Base-by-base conservation (phyloP, 2,113 vertebrate species). In the Chloroceryle aenea region DNA sequence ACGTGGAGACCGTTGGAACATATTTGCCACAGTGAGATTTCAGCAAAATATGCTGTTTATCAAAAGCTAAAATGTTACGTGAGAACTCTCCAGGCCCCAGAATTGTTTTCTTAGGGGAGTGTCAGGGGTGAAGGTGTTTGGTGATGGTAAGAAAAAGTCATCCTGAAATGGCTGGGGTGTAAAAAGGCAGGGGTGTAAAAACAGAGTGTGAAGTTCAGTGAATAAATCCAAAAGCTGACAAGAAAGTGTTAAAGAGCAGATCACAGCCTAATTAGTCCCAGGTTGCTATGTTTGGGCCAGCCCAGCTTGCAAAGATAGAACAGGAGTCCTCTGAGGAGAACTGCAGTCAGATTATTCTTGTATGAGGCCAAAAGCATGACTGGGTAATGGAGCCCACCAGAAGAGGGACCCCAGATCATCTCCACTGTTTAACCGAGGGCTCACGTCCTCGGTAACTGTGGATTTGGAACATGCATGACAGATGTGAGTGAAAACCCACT, bases 21-120 rank as follows among this genome's bases (percentile, higher is more conserved):
- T 32, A 90, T 91, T 85, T 93, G 55, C 36, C 50, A 62, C 63
- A 90, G 88, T 15, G 76, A 59, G 59, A 81, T 78, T 93, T 92
- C 55, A 95, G 75, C 55, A 90, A 93, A 93, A 92, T 21, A 83
- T 30, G 8, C 22, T 62, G 14, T 4, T 90, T 92, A 85, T 82
- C 48, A 82, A 73, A 83, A 73, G 58, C 40, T 9, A 21, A 72
- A 62, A 40, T 62, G 21, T 66, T 91, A 29, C 40, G 4, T 64
- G 34, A n/a, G 53, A 58, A 61, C 53, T 87, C 30, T 7, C 4
- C 16, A 11, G 15, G 18, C 64, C 29, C 22, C 52, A 40, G 56
- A 78, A 64, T 13, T 84, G 5, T 78, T 87, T 84, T 75, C 42
- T 75, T 47, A 29, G 30, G 29, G 27, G 26, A 78, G 21, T 56